These are phyloP conservation scores for Urophycis tenuis DNA, from an alignment of 2,797 vertebrate species.

Conservation along the genomic window DNA sequence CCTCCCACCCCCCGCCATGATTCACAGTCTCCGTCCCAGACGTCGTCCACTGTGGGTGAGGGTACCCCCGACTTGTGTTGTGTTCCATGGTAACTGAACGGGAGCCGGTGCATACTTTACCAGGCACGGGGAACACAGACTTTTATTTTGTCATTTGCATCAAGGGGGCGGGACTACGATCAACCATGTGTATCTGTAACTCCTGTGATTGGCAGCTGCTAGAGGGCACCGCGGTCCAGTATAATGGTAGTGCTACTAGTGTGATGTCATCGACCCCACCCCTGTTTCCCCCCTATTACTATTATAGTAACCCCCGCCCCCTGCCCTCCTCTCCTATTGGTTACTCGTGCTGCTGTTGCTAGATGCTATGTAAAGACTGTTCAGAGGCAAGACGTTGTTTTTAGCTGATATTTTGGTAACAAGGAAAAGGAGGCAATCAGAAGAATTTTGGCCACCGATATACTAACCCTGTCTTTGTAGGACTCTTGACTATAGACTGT, in stretches of 20 bases:
- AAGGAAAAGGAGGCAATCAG: neutral
- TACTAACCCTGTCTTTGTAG: slow-evolving; percentile 6
- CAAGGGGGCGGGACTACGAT: neutral
- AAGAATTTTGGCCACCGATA: neutral
- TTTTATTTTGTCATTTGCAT: neutral
- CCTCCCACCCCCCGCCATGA: neutral
- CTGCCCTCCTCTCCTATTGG: neutral
- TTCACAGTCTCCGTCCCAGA: neutral
- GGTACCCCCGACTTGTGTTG: neutral
- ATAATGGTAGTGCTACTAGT: neutral
- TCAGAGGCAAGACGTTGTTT: neutral
- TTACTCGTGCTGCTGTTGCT: neutral
- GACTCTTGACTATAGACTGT: slow-evolving; percentile 3
- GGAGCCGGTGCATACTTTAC: neutral
- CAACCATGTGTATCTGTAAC: slow-evolving; percentile 1
- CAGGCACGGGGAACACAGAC: neutral
- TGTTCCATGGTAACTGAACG: neutral
- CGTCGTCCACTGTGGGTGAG: neutral
- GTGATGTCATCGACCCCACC: slow-evolving; percentile 1
- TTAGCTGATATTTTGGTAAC: neutral
- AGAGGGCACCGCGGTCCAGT: neutral
- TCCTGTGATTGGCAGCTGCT: neutral
- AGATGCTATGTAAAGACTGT: slow-evolving; percentile 2
- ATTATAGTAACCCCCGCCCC: neutral
- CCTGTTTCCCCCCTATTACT: too few relatives aligned